Base-by-base conservation (phyloP, 1,140 invertebrate genomes). In the Anastrepha obliqua region DNA sequence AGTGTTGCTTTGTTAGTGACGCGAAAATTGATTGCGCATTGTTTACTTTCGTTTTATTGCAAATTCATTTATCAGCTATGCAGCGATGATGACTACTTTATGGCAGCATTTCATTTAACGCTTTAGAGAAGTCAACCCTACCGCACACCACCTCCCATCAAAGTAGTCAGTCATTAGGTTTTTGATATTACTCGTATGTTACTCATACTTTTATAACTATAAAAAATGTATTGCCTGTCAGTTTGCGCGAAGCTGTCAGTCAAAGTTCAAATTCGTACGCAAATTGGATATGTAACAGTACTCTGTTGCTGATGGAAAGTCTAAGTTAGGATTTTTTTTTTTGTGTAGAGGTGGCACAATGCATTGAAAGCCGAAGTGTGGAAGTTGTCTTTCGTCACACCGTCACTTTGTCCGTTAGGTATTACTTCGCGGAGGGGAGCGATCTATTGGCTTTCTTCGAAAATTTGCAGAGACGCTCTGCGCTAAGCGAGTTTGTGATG, bases 61-160 rank as follows among this genome's bases (percentile, higher is more conserved):
- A 47, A 74, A 74, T 74, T 74, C 67, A 47, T 74, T 74, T 74
- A 74, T 74, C 44, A 44, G 44, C 67, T 17, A 44, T 74, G 67
- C 42, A 5, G 39, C 11, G 42, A 42, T 74, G 67, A 42, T 42
- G 67, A n/a, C 15, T 70, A 47, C 13, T 29, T 65, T 74, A 17
- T 74, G 42, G 67, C 42, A 47, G 42, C 67, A 74, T 74, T 74
- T 74, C 67, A 74, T 44, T 74, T 74, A 74, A 74, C 42, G 42
- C 42, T 74, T 3, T 17, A 15, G 51, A 6, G 11, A 55, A 55
- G 51, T 11, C 6, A 55, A 55, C 3, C 39, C 6, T 42, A 47
- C 5, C 42, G 20, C 67, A 2, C 42, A 55, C 13, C 3, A 47
- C 42, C 42, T 17, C 0, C 3, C 17, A 3, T 15, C 3, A 17